Conservation (phyloP, 2,888 invertebrate genomes). For the Melitaea athalia region DNA sequence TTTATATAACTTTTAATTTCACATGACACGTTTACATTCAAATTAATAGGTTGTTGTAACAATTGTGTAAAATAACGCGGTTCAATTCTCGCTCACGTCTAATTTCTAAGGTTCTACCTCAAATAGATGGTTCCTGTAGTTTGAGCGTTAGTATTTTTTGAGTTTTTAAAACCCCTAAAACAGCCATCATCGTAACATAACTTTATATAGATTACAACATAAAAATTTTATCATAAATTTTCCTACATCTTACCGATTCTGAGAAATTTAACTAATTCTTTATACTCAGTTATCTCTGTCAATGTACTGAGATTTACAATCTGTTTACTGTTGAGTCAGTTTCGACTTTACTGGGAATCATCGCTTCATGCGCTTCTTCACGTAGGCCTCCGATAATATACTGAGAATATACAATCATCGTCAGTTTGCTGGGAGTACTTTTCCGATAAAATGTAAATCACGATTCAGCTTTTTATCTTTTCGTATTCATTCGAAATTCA, state of each 20-base stretch:
- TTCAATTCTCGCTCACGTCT: too few relatives aligned
- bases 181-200: not conserved
- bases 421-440: not conserved
- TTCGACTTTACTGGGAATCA: not conserved
- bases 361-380: not conserved
- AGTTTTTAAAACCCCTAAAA: too few relatives aligned
- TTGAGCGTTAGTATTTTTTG: too few relatives aligned
- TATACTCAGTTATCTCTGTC: conserved; percentile 13
- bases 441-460: not conserved
- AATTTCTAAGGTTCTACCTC: too few relatives aligned
- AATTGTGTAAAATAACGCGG: not conserved
- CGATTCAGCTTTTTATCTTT: too few relatives aligned
- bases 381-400: not conserved
- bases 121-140: too few relatives aligned
- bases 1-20: too few relatives aligned
- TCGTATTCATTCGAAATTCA: too few relatives aligned
- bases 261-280: not conserved
- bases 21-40: too few relatives aligned
- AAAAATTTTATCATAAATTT: conserved; percentile 9
- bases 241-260: conserved; percentile 9
- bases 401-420: not conserved
- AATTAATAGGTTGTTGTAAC: too few relatives aligned
- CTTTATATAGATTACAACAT: not conserved
- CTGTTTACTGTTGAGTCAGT: conserved; percentile 3
- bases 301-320: conserved; percentile 5